phyloP scores from a whole-genome alignment of 2,888 invertebrate species.

The Pandemis heparana region DNA sequence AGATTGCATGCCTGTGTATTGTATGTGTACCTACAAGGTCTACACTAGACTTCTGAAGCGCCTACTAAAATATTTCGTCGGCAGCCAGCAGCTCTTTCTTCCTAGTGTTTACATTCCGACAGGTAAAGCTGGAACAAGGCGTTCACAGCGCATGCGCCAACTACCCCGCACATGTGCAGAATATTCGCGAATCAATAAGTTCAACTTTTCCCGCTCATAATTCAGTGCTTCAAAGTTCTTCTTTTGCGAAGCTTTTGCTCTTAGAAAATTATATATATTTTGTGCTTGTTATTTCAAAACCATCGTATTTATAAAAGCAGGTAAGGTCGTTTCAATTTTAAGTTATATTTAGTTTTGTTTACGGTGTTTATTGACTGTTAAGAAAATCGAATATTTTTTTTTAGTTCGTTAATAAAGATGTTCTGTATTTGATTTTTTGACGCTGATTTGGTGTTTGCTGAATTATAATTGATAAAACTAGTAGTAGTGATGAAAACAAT shows the following conservation, averaged over 20 bases:
- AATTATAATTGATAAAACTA: not conserved
- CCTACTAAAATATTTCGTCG: slow-evolving; percentile 39
- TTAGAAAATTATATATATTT: slow-evolving; percentile 14
- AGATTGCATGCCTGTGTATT: not conserved
- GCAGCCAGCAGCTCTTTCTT: slow-evolving; percentile 30
- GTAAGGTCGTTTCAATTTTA: slow-evolving; percentile 13
- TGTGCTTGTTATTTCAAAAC: slow-evolving; percentile 24
- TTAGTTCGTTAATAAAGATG: not conserved
- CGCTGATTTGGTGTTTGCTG: not conserved
- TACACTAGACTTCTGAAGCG: slow-evolving; percentile 23
- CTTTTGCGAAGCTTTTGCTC: slow-evolving; percentile 43
- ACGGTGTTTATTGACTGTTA: not conserved
- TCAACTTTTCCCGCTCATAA: slow-evolving; percentile 56
- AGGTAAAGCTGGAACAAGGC: slow-evolving; percentile 29
- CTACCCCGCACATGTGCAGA: slow-evolving; percentile 55
- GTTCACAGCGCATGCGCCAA: slow-evolving; percentile 53
- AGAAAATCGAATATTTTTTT: not conserved
- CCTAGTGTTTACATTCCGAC: slow-evolving; percentile 40
- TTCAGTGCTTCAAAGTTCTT: slow-evolving; percentile 43
- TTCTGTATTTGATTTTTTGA: not conserved
- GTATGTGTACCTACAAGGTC: slow-evolving; percentile 5
- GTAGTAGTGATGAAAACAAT: slow-evolving; percentile 39
- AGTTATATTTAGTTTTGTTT: not conserved
- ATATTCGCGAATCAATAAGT: slow-evolving; percentile 60
- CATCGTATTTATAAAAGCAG: not conserved